Evolutionary conservation across 2,888 invertebrate species (phyloP), one percentile per base, ranked within the genome.

Genomic region (Dasypolia templi): DNA sequence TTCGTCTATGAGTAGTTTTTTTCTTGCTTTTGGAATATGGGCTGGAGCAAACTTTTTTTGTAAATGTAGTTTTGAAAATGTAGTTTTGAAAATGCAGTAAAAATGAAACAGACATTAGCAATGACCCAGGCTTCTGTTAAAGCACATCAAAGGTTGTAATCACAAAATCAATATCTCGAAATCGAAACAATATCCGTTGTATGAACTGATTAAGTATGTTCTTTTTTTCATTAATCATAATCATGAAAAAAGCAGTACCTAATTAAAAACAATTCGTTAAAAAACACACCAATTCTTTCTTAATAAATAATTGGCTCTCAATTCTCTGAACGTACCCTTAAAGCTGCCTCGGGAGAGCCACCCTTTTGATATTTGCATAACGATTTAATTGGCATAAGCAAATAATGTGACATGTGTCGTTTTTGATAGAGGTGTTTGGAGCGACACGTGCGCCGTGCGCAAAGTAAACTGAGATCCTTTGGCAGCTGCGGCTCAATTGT

Each of bases 401-500:
- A 39, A 81, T 77, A 69, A 64, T 49, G 86, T 85, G 87, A 86
- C 89, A 89, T 92, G 88, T 81, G 90, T 89, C 90, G 89, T 92
- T 93, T 89, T 89, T 75, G 75, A 86, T 78, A 80, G 75, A 77
- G 83, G 81, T 86, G 85, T 80, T 84, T 64, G 59, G 78, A 77
- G 81, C 85, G 90, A 93, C 94, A 94, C 94, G 95, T 94, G 94
- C 93, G 93, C 91, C 94, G 94, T 94, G 95, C 93, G 95, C 94
- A 94, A 93, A 93, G 95, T 95, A 95, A 96, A 90, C 89, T 89
- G 95, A 96, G 95, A 95, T 93, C 95, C 95, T 93, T 95, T 96
- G 95, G 96, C 96, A 96, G 95, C 96, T 95, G 95, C 92, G 86
- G 65, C 87, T 88, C 88, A 90, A 91, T 90, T 91, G 92, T 93